phyloP scores from a whole-genome alignment of 2,797 vertebrate species.

The Pipistrellus kuhlii region DNA sequence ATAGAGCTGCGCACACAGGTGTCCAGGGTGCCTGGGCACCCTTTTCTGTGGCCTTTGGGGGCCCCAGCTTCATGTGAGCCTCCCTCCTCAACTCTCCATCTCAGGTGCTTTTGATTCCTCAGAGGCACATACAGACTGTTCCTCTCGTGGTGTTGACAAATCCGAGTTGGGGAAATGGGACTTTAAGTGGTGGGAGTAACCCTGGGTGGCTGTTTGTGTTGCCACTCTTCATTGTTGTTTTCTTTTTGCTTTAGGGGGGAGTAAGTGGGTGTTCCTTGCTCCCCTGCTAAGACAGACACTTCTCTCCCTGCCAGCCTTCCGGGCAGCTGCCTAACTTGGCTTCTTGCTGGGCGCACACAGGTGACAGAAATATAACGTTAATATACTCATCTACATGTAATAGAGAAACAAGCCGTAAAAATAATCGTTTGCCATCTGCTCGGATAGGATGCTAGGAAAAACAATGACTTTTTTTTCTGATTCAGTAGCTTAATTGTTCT shows the following conservation, averaged over 20 bases:
- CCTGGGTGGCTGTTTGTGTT: not conserved
- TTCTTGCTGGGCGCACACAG: slow-evolving; percentile 22
- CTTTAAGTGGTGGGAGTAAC: not conserved
- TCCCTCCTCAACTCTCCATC: not conserved
- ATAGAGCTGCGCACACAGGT: not conserved
- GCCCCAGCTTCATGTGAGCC: not conserved
- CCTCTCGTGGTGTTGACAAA: not conserved
- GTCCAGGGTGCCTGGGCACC: not conserved
- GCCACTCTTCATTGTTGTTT: not conserved
- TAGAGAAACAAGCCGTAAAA: slow-evolving; percentile 70
- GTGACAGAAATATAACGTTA: slow-evolving; percentile 66
- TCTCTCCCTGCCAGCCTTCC: not conserved
- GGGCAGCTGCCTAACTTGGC: not conserved
- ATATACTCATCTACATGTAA: slow-evolving; percentile 70
- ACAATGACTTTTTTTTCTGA: slow-evolving; percentile 65
- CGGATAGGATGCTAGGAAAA: slow-evolving; percentile 45
- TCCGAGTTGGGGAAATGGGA: not conserved
- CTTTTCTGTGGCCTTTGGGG: not conserved
- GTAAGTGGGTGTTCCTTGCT: not conserved
- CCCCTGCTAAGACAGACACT: not conserved
- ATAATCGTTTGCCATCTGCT: slow-evolving; percentile 65
- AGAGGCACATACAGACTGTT: not conserved
- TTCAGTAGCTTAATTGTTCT: slow-evolving; percentile 66
- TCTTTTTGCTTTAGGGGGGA: not conserved
- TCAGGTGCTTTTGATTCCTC: not conserved